These are phyloP conservation scores for Dipodomys spectabilis DNA, from an alignment of 2,113 vertebrate species.

Conservation along the genomic window DNA sequence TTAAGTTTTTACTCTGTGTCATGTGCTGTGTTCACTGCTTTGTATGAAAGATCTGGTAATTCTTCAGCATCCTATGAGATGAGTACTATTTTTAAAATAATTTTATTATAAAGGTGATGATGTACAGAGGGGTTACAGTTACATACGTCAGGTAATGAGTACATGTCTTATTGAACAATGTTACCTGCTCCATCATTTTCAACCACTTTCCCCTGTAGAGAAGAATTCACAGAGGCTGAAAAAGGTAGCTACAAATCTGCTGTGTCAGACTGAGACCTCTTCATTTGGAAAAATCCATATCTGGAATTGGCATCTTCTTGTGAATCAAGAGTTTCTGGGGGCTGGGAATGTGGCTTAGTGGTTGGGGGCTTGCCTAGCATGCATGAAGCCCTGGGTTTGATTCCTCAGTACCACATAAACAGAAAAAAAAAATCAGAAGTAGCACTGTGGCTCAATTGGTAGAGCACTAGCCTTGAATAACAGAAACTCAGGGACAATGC, in stretches of 20 bases:
- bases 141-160: too few relatives aligned
- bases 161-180: too few relatives aligned
- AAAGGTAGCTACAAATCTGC: background rate
- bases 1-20: background rate
- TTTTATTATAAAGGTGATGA: too few relatives aligned
- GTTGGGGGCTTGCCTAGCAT: too few relatives aligned
- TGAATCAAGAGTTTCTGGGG: background rate
- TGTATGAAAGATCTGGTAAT: slow-evolving; percentile 18
- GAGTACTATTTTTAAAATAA: background rate
- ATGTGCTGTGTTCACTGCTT: background rate
- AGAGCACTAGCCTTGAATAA: too few relatives aligned
- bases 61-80: slow-evolving; percentile 24
- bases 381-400: too few relatives aligned
- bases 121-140: too few relatives aligned
- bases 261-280: background rate
- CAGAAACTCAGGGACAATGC: too few relatives aligned
- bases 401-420: too few relatives aligned
- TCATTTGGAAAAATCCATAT: slow-evolving; percentile 42
- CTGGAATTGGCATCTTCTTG: background rate
- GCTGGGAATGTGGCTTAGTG: background rate
- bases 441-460: too few relatives aligned
- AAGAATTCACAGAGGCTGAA: background rate
- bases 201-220: background rate
- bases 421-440: too few relatives aligned
- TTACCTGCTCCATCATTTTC: too few relatives aligned